Conservation (phyloP, 2,113 vertebrate genomes). For the Oriolus oriolus region DNA sequence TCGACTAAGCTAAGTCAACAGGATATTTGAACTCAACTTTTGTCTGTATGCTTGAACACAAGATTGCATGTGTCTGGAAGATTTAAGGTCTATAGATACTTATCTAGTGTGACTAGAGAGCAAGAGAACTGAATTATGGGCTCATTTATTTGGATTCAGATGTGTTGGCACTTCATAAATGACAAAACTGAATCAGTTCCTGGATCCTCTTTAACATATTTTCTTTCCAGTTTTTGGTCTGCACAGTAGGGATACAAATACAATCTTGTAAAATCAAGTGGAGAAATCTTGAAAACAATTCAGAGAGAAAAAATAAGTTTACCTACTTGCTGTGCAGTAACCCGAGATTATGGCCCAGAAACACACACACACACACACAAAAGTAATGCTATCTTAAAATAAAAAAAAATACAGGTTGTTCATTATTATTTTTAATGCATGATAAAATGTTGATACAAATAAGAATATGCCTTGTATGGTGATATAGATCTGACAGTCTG, state of each 20-base stretch:
- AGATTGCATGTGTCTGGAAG: background rate
- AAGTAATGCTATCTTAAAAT: background rate
- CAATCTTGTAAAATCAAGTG: background rate
- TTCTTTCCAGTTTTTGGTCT: background rate
- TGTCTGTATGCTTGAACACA: background rate
- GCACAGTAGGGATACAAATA: background rate
- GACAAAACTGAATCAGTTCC: background rate
- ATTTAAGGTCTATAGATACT: background rate
- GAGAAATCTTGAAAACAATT: background rate
- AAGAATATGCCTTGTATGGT: background rate
- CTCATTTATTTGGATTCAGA: background rate
- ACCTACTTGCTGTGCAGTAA: background rate
- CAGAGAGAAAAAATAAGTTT: background rate
- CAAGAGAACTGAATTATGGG: background rate
- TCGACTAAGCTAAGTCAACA: conserved; percentile 51
- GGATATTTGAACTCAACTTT: conserved; percentile 44
- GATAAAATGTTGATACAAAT: background rate
- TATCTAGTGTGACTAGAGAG: background rate
- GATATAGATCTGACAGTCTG: background rate
- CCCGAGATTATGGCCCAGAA: background rate
- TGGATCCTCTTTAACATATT: background rate
- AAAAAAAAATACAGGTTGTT: background rate
- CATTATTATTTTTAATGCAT: background rate
- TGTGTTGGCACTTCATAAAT: background rate
- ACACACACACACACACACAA: background rate